A percentile compares a stretch with the other conserved stretches of the same genome.
phyloP scores from a whole-genome alignment of 2,113 vertebrate species.

The Cyprinodon tularosa region DNA sequence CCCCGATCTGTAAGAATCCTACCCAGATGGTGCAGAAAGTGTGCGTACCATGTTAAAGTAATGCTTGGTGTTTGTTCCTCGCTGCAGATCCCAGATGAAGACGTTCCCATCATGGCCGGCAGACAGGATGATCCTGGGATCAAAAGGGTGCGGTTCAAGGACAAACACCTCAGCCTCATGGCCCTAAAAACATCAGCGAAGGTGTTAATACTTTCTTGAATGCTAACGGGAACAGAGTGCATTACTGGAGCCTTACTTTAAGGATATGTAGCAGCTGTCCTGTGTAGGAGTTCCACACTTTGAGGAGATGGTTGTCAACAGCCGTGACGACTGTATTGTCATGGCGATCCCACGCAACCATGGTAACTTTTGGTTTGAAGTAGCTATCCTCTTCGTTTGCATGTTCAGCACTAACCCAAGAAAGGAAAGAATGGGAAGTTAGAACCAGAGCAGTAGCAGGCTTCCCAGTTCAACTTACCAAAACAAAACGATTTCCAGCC shows the following conservation, averaged over 20 bases:
- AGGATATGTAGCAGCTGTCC: conserved; percentile 94
- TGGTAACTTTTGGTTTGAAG: conserved; percentile 97
- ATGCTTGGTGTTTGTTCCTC: conserved; percentile 89
- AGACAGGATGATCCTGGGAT: conserved; percentile 94
- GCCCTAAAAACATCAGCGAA: conserved; percentile 78
- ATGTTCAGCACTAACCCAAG: conserved; percentile 59
- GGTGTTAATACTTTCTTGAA: background rate
- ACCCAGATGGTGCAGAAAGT: background rate
- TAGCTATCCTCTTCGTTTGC: conserved; percentile 86
- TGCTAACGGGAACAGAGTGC: background rate
- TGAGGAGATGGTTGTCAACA: conserved; percentile 95
- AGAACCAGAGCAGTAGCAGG: background rate
- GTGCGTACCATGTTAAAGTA: conserved; percentile 92
- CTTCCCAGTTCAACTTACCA: background rate
- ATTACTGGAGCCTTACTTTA: conserved; percentile 77
- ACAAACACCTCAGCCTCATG: conserved; percentile 98
- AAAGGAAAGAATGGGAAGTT: background rate
- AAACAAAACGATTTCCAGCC: background rate
- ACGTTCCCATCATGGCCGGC: conserved; percentile 96
- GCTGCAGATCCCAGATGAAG: conserved; percentile 94
- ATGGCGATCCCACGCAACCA: conserved; percentile 97
- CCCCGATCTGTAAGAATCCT: background rate
- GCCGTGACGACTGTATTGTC: conserved; percentile 95
- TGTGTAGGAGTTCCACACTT: conserved; percentile 96
- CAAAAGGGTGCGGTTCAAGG: conserved; percentile 95